Percentiles rank a stretch among this genome's conserved stretches.
Evolutionary conservation across 1,140 invertebrate species (phyloP).

Genomic region (Eciton burchellii): DNA sequence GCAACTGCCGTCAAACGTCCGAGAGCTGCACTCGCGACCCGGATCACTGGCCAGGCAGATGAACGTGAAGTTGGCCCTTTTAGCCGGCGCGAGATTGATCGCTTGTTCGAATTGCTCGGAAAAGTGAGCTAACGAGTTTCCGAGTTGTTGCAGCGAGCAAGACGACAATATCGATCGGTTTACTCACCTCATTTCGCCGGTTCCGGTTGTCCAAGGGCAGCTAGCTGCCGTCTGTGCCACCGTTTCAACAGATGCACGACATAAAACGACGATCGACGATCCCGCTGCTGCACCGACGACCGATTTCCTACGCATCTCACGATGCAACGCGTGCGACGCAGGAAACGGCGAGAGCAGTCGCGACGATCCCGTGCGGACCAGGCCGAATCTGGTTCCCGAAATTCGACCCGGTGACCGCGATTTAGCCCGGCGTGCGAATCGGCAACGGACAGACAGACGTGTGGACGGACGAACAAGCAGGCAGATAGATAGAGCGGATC

Average conservation of each 20-base stretch:
- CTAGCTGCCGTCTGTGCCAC: not conserved
- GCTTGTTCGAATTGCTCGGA: not conserved
- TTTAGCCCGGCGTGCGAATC: not conserved
- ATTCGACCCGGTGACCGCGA: conserved; percentile 63
- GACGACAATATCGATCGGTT: conserved; percentile 45
- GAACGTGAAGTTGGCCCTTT: not conserved
- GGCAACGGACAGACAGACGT: not conserved
- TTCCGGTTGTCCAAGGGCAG: conserved; percentile 41
- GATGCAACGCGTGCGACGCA: not conserved
- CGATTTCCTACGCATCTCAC: conserved; percentile 35
- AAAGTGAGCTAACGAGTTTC: too few relatives aligned
- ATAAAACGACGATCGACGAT: not conserved
- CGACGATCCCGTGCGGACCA: not conserved
- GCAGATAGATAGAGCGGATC: not conserved
- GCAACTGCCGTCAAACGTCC: not conserved
- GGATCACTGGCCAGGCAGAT: not conserved
- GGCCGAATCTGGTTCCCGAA: conserved; percentile 31
- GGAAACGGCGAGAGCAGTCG: too few relatives aligned
- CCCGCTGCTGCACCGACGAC: not conserved
- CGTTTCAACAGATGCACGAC: conserved; percentile 10
- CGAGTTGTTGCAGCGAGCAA: not conserved
- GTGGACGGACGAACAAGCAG: not conserved
- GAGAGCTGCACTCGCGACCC: not conserved
- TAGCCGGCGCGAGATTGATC: not conserved
- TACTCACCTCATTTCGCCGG: conserved; percentile 52